Percentiles rank a stretch among this genome's conserved stretches.
Conservation (phyloP, 64 coral and sea anemone species). For the Montipora cactus region DNA sequence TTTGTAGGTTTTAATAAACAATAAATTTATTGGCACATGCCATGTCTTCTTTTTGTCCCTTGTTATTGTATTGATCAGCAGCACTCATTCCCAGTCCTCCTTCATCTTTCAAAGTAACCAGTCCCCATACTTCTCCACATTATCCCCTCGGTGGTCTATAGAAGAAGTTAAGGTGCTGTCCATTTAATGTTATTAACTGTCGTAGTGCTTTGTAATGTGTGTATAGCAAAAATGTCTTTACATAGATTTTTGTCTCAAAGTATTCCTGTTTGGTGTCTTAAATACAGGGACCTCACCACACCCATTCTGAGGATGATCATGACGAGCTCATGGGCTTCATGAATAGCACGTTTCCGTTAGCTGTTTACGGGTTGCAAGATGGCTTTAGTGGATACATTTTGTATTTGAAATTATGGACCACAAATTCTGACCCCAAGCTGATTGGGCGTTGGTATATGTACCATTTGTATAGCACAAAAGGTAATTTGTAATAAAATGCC, state of each 20-base stretch:
- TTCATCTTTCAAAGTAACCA: slow-evolving; percentile 15
- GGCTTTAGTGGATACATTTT: slow-evolving; percentile 39
- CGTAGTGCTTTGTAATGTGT: not conserved
- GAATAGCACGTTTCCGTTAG: slow-evolving; percentile 29
- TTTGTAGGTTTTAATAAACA: not conserved
- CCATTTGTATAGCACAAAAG: slow-evolving; percentile 26
- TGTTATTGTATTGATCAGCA: not conserved
- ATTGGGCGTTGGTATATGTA: slow-evolving; percentile 43
- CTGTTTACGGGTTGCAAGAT: slow-evolving; percentile 48
- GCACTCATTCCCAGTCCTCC: not conserved
- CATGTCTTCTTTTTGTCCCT: not conserved
- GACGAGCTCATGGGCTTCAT: slow-evolving; percentile 46
- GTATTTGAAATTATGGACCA: slow-evolving; percentile 38
- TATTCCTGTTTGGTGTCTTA: not conserved
- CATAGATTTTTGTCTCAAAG: not conserved
- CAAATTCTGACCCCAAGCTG: slow-evolving; percentile 28
- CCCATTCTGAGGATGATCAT: slow-evolving; percentile 22
- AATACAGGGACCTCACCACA: slow-evolving; percentile 32
- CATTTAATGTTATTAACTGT: not conserved
- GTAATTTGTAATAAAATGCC: not conserved
- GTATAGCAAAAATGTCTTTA: too few relatives aligned
- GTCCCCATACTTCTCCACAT: not conserved
- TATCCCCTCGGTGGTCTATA: not conserved
- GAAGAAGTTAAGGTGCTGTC: not conserved
- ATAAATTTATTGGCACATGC: not conserved